Conservation (phyloP, 2,113 vertebrate species). For the Pelecanus crispus region DNA sequence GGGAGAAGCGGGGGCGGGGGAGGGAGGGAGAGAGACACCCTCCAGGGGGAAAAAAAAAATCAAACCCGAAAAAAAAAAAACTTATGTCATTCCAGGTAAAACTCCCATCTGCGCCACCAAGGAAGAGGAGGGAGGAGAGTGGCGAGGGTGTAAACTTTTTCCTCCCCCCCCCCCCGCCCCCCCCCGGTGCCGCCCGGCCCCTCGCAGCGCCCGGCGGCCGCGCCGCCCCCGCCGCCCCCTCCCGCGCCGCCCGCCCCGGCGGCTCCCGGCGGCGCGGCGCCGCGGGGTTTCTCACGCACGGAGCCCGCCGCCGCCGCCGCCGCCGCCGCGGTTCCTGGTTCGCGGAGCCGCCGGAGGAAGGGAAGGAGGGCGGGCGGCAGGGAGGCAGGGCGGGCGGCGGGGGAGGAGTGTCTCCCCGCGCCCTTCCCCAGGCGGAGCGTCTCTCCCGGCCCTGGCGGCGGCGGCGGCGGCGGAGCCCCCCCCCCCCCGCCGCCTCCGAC, state of each 20-base stretch:
- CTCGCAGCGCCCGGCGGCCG: background rate
- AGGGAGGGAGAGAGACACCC: background rate
- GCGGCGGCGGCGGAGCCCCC: background rate
- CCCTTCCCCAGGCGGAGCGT: conserved; percentile 45
- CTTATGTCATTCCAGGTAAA: conserved; percentile 20
- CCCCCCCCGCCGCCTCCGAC: background rate
- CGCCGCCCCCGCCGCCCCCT: background rate
- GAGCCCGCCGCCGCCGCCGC: background rate
- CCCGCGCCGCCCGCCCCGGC: background rate
- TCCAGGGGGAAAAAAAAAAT: background rate
- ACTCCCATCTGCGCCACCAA: background rate
- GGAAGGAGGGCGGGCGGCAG: background rate
- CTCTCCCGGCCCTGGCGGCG: background rate
- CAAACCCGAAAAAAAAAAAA: background rate
- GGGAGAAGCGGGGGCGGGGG: too few species aligned
- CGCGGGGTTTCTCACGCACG: background rate
- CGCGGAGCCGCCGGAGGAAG: conserved; percentile 34
- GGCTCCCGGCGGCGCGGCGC: background rate
- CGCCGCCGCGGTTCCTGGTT: conserved; percentile 41
- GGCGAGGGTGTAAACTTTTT: conserved; percentile 28
- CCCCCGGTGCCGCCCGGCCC: background rate
- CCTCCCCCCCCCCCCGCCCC: background rate
- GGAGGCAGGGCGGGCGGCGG: conserved; percentile 10
- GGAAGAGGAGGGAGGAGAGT: background rate
- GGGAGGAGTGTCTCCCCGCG: conserved; percentile 4